These are phyloP conservation scores for Anhinga rufa DNA, from an alignment of 2,113 vertebrate species.

Conservation along the genomic window DNA sequence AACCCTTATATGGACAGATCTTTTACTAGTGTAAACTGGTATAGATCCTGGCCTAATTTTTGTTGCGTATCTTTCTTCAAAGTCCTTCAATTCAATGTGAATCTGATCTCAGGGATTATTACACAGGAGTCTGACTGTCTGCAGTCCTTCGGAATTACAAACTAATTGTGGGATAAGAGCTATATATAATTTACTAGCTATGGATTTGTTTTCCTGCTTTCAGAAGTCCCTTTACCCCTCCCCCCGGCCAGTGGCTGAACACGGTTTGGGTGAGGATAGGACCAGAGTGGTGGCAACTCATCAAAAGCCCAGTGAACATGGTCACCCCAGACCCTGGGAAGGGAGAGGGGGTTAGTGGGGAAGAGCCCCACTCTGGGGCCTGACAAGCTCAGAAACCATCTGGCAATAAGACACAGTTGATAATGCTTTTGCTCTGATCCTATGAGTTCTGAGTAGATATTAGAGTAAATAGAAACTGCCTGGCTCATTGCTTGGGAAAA, in stretches of 20 bases:
- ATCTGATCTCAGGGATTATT: conserved; percentile 53
- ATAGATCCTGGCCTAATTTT: conserved; percentile 17
- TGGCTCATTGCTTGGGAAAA: background rate
- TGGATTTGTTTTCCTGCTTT: conserved; percentile 63
- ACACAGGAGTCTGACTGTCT: conserved; percentile 60
- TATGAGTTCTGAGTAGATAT: background rate
- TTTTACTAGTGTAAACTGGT: conserved; percentile 18
- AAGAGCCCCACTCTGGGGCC: background rate
- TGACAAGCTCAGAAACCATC: background rate
- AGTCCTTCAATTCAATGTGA: conserved; percentile 62
- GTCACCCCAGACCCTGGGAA: background rate
- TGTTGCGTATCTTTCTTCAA: conserved; percentile 32
- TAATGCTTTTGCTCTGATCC: background rate
- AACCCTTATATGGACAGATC: background rate
- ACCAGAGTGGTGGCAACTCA: background rate
- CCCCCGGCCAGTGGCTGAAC: background rate
- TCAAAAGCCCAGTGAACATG: background rate
- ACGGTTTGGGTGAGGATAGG: background rate
- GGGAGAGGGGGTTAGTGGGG: background rate
- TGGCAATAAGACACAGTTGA: background rate
- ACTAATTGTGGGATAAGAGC: conserved; percentile 53
- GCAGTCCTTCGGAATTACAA: conserved; percentile 61
- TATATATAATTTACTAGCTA: conserved; percentile 59
- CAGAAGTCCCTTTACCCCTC: background rate
- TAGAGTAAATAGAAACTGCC: background rate